These are phyloP conservation scores for Leptinotarsa juncta DNA, from an alignment of 2,888 invertebrate species.

Conservation along the genomic window DNA sequence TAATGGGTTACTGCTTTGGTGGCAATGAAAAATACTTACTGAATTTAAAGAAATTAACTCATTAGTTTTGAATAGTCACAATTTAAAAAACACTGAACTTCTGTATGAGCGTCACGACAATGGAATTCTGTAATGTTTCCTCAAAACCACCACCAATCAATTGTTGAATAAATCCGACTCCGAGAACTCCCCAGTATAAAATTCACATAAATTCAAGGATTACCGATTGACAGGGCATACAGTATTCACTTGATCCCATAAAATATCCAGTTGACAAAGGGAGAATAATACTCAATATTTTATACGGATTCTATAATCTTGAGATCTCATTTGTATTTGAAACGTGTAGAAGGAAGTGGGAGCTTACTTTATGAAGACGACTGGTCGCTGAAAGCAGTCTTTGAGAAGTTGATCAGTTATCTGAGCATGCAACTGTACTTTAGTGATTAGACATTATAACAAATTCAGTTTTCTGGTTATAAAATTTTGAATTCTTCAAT, in stretches of 20 bases:
- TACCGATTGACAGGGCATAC: constrained; percentile 61
- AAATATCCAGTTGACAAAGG: constrained; percentile 61
- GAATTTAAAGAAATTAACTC: too few species aligned
- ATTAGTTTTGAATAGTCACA: too few species aligned
- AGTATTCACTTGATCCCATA: constrained; percentile 62
- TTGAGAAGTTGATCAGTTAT: not conserved
- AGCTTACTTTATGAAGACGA: not conserved
- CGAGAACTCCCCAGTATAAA: constrained; percentile 55
- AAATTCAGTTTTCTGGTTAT: too few species aligned
- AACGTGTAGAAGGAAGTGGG: constrained; percentile 36
- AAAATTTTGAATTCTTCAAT: too few species aligned
- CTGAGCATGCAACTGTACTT: not conserved
- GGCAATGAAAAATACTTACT: too few species aligned
- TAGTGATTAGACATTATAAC: not conserved
- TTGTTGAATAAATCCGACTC: constrained; percentile 40
- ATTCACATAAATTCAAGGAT: constrained; percentile 62
- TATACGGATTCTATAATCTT: constrained; percentile 52
- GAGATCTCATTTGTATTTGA: constrained; percentile 48
- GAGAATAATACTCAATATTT: constrained; percentile 57
- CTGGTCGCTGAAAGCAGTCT: not conserved
- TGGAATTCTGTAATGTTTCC: constrained; percentile 3
- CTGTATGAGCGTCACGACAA: not conserved
- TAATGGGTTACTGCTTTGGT: too few species aligned
- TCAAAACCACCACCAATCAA: constrained; percentile 37
- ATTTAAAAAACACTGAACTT: not conserved